Base-by-base conservation (phyloP, 2,113 vertebrate genomes). In the Poicephalus gulielmi region DNA sequence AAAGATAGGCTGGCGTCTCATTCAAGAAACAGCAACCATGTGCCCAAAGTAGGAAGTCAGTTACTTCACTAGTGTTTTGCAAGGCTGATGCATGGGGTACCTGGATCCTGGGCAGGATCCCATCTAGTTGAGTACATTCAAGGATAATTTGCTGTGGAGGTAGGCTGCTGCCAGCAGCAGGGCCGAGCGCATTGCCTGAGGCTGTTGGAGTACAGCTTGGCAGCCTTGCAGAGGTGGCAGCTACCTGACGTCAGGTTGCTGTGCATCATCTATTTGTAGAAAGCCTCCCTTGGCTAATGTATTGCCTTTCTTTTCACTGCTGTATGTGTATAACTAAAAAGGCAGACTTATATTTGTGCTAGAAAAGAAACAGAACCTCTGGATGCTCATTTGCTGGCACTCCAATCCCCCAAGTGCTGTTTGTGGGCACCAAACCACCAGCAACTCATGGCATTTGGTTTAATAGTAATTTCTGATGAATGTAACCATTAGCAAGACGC, bases 341-440 rank as follows among this genome's bases (percentile, higher is more conserved):
- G 64, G 41, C 63, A 75, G 30, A 53, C 62, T 49, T 25, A 4
- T 18, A 66, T 60, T 44, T 41, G 46, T 46, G 11, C 50, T 60
- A 18, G 39, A 68, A 76, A 59, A 49, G 68, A 52, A 90, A 27
- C 12, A 44, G 74, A 31, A 62, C 41, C 83, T 76, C 69, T 62
- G 57, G 63, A 35, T 64, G 30, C 46, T 67, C 3, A 0, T 69
- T 41, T 82, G 46, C 52, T 71, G 75, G 70, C 68, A 30, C 52
- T 76, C 47, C 10, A 6, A 17, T 16, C 22, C 47, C 52, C 15
- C 27, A 0, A 0, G 25, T 13, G 5, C 44, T 33, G 63, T 63
- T 62, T 24, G 28, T 73, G 49, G 83, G 39, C 55, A 9, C 33
- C 4, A 1, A 19, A 55, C 71, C 39, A 9, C 35, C 1, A 2